phyloP scores from a whole-genome alignment of 2,113 vertebrate species.

The Cynoglossus semilaevis region DNA sequence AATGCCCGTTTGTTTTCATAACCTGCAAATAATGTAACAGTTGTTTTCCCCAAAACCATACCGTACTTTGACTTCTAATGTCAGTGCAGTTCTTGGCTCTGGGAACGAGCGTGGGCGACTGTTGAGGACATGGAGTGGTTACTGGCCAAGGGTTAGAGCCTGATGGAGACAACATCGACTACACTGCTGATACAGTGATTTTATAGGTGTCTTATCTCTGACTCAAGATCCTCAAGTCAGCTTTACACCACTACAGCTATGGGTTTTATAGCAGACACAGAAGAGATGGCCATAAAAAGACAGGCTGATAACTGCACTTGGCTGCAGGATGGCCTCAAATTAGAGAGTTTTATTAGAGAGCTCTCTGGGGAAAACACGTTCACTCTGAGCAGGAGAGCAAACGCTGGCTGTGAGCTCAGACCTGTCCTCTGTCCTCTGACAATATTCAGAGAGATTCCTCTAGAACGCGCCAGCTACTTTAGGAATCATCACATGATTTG shows the following conservation, averaged over 20 bases:
- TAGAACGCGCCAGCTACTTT: background rate
- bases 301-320: slow-evolving; percentile 64
- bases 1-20: background rate
- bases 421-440: slow-evolving; percentile 28
- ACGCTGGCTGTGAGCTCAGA: slow-evolving; percentile 54
- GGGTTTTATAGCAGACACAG: slow-evolving; percentile 47
- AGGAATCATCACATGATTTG: no score
- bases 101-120: slow-evolving; percentile 41
- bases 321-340: slow-evolving; percentile 66
- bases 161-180: slow-evolving; percentile 36
- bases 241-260: slow-evolving; percentile 31
- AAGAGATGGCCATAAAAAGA: slow-evolving; percentile 62
- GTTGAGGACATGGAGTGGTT: slow-evolving; percentile 17
- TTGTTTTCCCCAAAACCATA: no score
- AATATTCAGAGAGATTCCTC: slow-evolving; percentile 40
- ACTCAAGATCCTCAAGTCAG: slow-evolving; percentile 36
- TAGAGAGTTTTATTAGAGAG: slow-evolving; percentile 61
- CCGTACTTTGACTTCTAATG: slow-evolving; percentile 3
- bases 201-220: slow-evolving; percentile 62
- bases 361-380: slow-evolving; percentile 64
- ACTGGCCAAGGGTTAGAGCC: slow-evolving; percentile 59
- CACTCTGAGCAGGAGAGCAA: slow-evolving; percentile 42
- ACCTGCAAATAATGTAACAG: no score
- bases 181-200: slow-evolving; percentile 49
- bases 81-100: slow-evolving; percentile 15